Evolutionary conservation across 1,140 invertebrate species (phyloP).

Genomic region (Drosophila murphyi): DNA sequence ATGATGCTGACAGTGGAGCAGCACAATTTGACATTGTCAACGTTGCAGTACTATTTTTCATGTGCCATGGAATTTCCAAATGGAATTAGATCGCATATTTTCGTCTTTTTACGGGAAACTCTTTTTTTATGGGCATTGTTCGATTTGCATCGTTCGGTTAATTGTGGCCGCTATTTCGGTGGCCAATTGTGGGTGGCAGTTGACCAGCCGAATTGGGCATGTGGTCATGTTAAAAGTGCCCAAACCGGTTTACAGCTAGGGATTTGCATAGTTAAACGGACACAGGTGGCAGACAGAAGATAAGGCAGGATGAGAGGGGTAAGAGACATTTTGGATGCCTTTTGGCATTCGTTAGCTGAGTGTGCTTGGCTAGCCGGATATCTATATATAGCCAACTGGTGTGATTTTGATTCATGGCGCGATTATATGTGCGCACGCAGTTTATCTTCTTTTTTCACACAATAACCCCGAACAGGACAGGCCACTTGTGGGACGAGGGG

Average conservation of each 20-base stretch:
- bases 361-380: conserved; percentile 70
- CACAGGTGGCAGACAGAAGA: conserved; percentile 35
- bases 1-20: conserved; percentile 75
- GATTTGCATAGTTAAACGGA: conserved; percentile 33
- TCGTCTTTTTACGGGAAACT: conserved; percentile 10
- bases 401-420: conserved; percentile 82
- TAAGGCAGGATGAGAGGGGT: not conserved
- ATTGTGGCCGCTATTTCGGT: conserved; percentile 78
- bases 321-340: conserved; percentile 22
- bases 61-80: conserved; percentile 29
- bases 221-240: not conserved
- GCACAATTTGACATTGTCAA: conserved; percentile 62
- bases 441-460: conserved; percentile 77
- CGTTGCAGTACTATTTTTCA: conserved; percentile 41
- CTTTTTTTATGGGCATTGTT: conserved; percentile 73
- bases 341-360: conserved; percentile 57
- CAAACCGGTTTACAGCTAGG: conserved; percentile 53
- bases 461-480: conserved; percentile 46
- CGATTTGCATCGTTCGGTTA: conserved; percentile 82
- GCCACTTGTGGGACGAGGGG: not conserved
- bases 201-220: conserved; percentile 48
- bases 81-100: conserved; percentile 34
- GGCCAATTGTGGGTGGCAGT: conserved; percentile 80
- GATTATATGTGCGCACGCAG: conserved; percentile 81
- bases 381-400: conserved; percentile 81